These are phyloP conservation scores for Pandemis heparana DNA, from an alignment of 2,888 invertebrate species.

Conservation along the genomic window DNA sequence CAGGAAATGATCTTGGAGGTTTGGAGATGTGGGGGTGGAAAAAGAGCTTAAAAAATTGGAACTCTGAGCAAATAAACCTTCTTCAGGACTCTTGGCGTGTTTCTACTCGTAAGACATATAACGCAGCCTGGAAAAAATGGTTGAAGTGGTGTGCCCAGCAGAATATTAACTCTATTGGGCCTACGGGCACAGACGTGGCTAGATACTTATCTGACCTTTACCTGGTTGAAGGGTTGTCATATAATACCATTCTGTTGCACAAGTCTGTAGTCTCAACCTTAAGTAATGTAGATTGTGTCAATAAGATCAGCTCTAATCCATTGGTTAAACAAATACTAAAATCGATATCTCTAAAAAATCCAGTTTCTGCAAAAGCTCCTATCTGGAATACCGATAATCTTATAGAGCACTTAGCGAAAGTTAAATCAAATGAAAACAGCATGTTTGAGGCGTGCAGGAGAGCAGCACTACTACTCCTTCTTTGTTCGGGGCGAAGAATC, in stretches of 20 bases:
- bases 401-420: too few relatives aligned
- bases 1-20: conserved; percentile 46
- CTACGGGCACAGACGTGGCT: conserved; percentile 37
- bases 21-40: conserved; percentile 50
- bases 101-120: conserved; percentile 45
- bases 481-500: too few relatives aligned
- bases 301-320: neutral
- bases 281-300: conserved; percentile 6
- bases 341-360: conserved; percentile 8
- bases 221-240: conserved; percentile 32
- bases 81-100: conserved; percentile 40
- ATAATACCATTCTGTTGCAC: conserved; percentile 36
- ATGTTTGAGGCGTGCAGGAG: too few relatives aligned
- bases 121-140: conserved; percentile 48
- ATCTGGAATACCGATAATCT: conserved; percentile 37
- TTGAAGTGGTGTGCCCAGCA: conserved; percentile 41
- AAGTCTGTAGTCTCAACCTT: conserved; percentile 20
- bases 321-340: conserved; percentile 30
- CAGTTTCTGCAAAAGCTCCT: conserved; percentile 15
- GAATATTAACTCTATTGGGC: too few relatives aligned
- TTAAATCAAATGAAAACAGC: too few relatives aligned
- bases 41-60: conserved; percentile 31
- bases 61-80: conserved; percentile 28
- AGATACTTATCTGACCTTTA: conserved; percentile 38
- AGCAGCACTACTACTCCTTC: too few relatives aligned